Evolutionary conservation across 1,140 invertebrate species (phyloP).

Genomic region (Drosophila leontia): DNA sequence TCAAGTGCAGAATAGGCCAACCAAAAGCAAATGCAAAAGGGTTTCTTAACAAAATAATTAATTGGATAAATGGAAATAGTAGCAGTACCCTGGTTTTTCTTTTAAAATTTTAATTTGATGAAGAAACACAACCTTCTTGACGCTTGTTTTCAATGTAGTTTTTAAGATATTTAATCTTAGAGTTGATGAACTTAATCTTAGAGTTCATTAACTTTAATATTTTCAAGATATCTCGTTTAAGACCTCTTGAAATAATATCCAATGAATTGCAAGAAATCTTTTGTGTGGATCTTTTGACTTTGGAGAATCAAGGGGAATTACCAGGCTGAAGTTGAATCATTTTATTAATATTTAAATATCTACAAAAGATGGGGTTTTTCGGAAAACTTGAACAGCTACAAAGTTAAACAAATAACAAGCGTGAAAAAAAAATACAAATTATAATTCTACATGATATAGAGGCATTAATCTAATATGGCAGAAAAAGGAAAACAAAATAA

Average conservation of each 20-base stretch:
- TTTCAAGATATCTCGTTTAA: neutral
- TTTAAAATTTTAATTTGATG: neutral
- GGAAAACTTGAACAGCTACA: neutral
- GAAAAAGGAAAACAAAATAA: too few species aligned
- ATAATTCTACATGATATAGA: neutral
- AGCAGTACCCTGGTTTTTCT: neutral
- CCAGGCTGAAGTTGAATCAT: slow-evolving; percentile 2
- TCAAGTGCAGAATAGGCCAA: slow-evolving; percentile 15
- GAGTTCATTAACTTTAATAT: slow-evolving; percentile 3
- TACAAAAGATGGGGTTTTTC: neutral
- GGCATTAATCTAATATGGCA: neutral
- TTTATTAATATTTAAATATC: neutral
- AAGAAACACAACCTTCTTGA: neutral
- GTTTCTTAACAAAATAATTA: neutral
- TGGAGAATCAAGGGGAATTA: slow-evolving; percentile 9
- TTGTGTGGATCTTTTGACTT: neutral
- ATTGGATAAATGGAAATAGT: neutral
- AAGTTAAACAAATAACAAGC: too few species aligned
- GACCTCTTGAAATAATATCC: neutral
- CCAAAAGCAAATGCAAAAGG: neutral
- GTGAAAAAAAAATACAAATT: too few species aligned
- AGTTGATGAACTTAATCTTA: neutral
- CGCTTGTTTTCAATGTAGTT: neutral
- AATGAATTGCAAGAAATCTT: slow-evolving; percentile 9
- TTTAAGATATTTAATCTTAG: neutral